Percentiles rank a stretch among this genome's conserved stretches.
These are phyloP conservation scores for Synergus japonicus DNA, from an alignment of 2,888 invertebrate genomes.

Conservation along the genomic window DNA sequence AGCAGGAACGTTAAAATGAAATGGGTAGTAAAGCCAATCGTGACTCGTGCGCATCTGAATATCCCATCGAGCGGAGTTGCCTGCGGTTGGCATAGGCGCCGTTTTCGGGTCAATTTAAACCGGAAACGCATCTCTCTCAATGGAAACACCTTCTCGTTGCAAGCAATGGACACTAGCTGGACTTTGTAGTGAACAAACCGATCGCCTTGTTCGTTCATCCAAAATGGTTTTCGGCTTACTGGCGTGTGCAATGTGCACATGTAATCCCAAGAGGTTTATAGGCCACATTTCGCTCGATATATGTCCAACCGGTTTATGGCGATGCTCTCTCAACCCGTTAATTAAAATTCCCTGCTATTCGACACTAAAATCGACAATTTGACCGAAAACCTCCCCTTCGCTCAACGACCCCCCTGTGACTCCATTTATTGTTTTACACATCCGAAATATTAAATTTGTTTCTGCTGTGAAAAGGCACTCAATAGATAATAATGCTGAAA, in stretches of 20 bases:
- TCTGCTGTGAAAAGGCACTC: not conserved
- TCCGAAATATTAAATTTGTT: not conserved
- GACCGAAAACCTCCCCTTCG: conserved; percentile 48
- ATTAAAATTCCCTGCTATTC: conserved; percentile 66
- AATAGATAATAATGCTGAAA: no score
- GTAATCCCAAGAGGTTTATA: conserved; percentile 72
- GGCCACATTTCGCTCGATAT: conserved; percentile 59
- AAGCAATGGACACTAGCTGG: conserved; percentile 29
- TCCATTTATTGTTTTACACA: conserved; percentile 19
- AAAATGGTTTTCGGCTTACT: conserved; percentile 65
- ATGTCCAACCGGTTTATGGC: conserved; percentile 53
- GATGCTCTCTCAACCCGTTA: conserved; percentile 62
- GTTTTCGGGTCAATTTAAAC: conserved; percentile 65
- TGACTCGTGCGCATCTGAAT: conserved; percentile 33
- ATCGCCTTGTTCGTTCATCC: conserved; percentile 63
- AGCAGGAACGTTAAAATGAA: conserved; percentile 15
- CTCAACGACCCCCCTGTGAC: conserved; percentile 45
- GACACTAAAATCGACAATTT: conserved; percentile 49
- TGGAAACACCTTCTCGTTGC: conserved; percentile 54
- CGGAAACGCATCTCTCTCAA: conserved; percentile 65
- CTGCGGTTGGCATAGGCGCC: conserved; percentile 54
- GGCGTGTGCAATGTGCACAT: conserved; percentile 61
- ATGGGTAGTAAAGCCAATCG: conserved; percentile 30
- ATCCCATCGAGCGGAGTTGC: conserved; percentile 42
- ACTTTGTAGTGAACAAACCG: conserved; percentile 43